Evolutionary conservation across 2,113 vertebrate species (phyloP).

Genomic region (Myotis yumanensis): DNA sequence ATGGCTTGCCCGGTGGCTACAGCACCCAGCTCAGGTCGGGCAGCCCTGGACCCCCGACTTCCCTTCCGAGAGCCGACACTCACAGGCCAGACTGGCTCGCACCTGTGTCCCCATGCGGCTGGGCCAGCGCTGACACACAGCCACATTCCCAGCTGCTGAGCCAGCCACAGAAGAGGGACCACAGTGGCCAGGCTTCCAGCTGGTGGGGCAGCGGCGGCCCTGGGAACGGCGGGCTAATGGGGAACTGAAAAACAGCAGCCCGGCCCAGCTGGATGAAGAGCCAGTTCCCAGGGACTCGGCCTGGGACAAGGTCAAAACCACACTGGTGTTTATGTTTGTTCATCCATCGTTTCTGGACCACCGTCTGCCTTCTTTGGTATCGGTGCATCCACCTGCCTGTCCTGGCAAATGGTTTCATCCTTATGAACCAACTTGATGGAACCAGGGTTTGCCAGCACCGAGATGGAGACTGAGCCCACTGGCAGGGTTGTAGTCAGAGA

Average conservation of each 20-base stretch:
- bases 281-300: background rate
- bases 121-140: background rate
- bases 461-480: background rate
- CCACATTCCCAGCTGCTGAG: background rate
- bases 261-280: background rate
- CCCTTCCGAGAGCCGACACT: background rate
- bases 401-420: background rate
- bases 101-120: background rate
- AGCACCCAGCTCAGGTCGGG: background rate
- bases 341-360: rapidly evolving
- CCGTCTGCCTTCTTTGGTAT: background rate
- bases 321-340: background rate
- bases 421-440: background rate
- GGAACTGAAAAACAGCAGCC: slow-evolving; percentile 40
- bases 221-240: background rate
- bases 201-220: background rate
- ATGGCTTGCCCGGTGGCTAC: background rate
- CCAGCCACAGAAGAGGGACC: background rate
- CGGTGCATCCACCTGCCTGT: rapidly evolving
- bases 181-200: slow-evolving; percentile 18
- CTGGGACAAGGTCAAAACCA: background rate
- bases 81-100: background rate
- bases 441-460: rapidly evolving
- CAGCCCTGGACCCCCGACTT: background rate
- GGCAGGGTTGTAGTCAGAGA: background rate